Evolutionary conservation across 2,888 invertebrate species (phyloP).

Genomic region (Chrysolina haemoptera): DNA sequence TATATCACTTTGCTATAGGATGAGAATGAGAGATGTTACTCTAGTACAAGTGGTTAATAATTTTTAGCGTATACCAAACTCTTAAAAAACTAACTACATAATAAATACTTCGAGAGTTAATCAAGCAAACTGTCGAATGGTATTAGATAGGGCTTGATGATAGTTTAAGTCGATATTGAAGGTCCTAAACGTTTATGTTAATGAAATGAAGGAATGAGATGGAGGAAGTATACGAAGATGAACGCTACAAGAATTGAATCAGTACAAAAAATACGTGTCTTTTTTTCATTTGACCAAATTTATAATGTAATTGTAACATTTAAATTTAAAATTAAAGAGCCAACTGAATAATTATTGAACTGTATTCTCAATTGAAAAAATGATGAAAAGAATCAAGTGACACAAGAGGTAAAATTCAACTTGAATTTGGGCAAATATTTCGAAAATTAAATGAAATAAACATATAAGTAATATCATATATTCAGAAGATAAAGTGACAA

Average conservation of each 20-base stretch:
- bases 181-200: neutral
- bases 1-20: neutral
- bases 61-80: neutral
- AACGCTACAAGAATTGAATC: neutral
- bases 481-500: no score
- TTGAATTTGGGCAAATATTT: no score
- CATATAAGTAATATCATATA: no score
- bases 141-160: slow-evolving; percentile 6
- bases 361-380: neutral
- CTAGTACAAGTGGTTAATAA: no score
- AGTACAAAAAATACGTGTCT: slow-evolving; percentile 11
- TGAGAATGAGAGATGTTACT: no score
- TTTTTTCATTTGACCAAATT: no score
- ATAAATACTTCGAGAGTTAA: neutral
- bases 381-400: neutral
- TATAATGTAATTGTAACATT: no score
- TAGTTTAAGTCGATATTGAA: neutral
- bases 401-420: neutral
- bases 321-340: no score
- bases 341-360: neutral
- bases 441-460: no score
- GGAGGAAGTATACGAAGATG: neutral
- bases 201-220: neutral
- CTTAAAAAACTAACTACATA: neutral
- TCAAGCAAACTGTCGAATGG: neutral